phyloP scores from a whole-genome alignment of 1,140 invertebrate species.

The Aphaenogaster rudis region DNA sequence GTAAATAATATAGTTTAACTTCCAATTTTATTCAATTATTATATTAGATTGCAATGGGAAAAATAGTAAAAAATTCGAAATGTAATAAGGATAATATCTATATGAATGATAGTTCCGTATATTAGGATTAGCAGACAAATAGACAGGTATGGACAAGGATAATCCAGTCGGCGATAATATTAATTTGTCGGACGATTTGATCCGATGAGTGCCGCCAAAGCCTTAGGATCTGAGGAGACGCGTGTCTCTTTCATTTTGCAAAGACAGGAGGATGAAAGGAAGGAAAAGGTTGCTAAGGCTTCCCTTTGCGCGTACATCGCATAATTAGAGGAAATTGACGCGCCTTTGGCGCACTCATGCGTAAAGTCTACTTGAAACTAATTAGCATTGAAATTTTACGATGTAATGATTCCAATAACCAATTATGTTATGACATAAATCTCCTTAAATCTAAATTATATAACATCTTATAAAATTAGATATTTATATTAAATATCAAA shows the following conservation, averaged over 20 bases:
- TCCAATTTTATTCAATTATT: neutral
- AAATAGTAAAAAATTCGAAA: neutral
- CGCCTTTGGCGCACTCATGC: neutral
- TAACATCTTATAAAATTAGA: neutral
- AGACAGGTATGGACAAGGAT: slow-evolving; percentile 32
- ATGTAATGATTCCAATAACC: slow-evolving; percentile 7
- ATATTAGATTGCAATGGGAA: neutral
- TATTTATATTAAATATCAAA: too few species aligned
- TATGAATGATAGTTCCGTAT: slow-evolving; percentile 29
- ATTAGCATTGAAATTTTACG: slow-evolving; percentile 9
- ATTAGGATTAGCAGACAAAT: slow-evolving; percentile 19
- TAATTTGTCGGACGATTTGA: slow-evolving; percentile 75
- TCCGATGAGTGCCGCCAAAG: slow-evolving; percentile 68
- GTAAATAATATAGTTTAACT: neutral
- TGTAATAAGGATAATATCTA: slow-evolving; percentile 16
- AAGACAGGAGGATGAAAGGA: slow-evolving; percentile 7
- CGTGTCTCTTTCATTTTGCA: neutral
- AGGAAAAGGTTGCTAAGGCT: slow-evolving; percentile 10
- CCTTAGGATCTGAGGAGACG: neutral
- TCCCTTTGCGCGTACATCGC: slow-evolving; percentile 28
- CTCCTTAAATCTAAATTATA: neutral
- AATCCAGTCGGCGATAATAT: slow-evolving; percentile 37
- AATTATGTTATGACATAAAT: neutral
- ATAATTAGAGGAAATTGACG: slow-evolving; percentile 52
- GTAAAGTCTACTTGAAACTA: slow-evolving; percentile 20